Evolutionary conservation across 2,888 invertebrate genomes (phyloP).

Genomic region (Calliopum simillimum): DNA sequence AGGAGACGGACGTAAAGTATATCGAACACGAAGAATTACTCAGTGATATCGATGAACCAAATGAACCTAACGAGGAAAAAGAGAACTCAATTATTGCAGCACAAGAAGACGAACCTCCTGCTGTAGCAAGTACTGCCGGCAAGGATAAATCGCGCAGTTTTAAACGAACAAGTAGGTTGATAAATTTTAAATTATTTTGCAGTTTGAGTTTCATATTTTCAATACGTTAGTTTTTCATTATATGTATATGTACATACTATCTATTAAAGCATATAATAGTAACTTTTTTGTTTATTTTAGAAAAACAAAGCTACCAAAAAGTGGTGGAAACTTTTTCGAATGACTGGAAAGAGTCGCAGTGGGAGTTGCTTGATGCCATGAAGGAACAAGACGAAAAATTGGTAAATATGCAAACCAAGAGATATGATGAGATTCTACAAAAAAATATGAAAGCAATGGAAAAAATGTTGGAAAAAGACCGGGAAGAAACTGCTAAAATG

Average conservation of each 20-base stretch:
- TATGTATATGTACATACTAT: neutral
- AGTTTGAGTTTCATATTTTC: too few species aligned
- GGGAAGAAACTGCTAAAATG: neutral
- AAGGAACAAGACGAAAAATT: slow-evolving; percentile 10
- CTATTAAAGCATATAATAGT: neutral
- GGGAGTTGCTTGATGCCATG: neutral
- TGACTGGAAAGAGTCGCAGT: slow-evolving; percentile 4
- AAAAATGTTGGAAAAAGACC: slow-evolving; percentile 8
- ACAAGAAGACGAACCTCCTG: too few species aligned
- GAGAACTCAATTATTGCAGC: too few species aligned
- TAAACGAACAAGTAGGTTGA: neutral
- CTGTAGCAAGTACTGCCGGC: too few species aligned
- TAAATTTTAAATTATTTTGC: neutral
- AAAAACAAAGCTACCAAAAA: slow-evolving; percentile 2
- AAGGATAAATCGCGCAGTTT: too few species aligned
- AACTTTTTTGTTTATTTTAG: neutral
- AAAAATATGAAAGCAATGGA: neutral
- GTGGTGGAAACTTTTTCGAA: too few species aligned
- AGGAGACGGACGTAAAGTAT: too few species aligned
- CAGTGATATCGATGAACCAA: too few species aligned
- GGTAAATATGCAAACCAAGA: neutral
- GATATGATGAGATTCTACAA: neutral
- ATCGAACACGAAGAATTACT: too few species aligned
- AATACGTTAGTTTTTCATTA: too few species aligned
- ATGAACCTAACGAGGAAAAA: too few species aligned